Evolutionary conservation across 1,140 invertebrate genomes (phyloP), one percentile per base, ranked within the genome.

Genomic region (Sycobia sp.): DNA sequence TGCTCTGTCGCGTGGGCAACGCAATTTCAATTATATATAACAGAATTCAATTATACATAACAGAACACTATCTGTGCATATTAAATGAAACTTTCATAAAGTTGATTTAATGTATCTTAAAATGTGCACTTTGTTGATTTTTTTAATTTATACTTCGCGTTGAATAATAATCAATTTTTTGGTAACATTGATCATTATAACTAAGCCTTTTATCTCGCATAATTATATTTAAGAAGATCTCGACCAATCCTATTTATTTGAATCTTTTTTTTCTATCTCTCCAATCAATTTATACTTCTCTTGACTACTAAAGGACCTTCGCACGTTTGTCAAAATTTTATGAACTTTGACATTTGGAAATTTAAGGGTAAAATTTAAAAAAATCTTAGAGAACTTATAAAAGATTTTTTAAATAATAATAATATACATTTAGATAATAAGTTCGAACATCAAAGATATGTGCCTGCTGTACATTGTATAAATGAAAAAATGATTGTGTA

Each of bases 401-500:
- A 55, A 18, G 34, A 57, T 44, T 57, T 41, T 44, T 14, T 43
- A 55, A 61, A 36, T 16, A 20, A 14, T 20, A 56, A 50, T 39
- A 27, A 62, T 34, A 29, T 41, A 43, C 25, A 29, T 43, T n/a
- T 66, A 67, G 50, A 38, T 41, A 36, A 38, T 67, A 67, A 67
- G 50, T 43, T 34, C 38, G 32, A 66, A 57, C 64, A 69, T 70
- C 67, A 67, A 72, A 69, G 59, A 51, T 49, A 62, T 62, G 67
- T 70, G 70, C 67, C 70, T 67, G 69, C 43, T 60, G 41, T 51
- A 56, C 27, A 47, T 47, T 32, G 34, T 62, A 49, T 41, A 32
- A 25, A 57, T 23, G 20, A 14, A 34, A 16, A 43, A 22, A 27
- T 27, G 8, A 49, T 18, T 13, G 36, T 51, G 29, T 53, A 46